These are phyloP conservation scores for Platichthys flesus DNA, from an alignment of 2,113 vertebrate species.

Conservation along the genomic window DNA sequence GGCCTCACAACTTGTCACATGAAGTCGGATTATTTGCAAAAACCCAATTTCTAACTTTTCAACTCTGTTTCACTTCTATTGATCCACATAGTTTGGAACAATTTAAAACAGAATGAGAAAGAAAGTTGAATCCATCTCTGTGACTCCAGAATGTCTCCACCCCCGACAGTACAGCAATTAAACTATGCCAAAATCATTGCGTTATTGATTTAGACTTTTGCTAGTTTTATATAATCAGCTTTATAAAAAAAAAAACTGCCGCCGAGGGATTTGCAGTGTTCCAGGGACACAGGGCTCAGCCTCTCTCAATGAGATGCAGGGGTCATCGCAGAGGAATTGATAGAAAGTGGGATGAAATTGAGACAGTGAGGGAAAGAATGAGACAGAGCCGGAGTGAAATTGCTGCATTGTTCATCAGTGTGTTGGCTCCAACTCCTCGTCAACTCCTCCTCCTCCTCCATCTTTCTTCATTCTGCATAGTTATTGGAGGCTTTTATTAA, in stretches of 20 bases:
- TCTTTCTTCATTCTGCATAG: constrained; percentile 70
- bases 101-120: constrained; percentile 23
- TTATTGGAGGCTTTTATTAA: constrained; percentile 79
- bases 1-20: not conserved
- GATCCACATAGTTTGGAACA: not conserved
- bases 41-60: not conserved
- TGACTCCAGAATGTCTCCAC: constrained; percentile 1
- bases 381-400: constrained; percentile 48
- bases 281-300: constrained; percentile 32
- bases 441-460: constrained; percentile 60
- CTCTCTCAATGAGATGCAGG: constrained; percentile 46
- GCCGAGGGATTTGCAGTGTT: constrained; percentile 19
- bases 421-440: constrained; percentile 62
- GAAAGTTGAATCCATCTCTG: constrained; percentile 23
- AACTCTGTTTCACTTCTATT: not conserved
- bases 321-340: constrained; percentile 61
- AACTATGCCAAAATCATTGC: constrained; percentile 29
- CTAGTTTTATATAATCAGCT: constrained; percentile 28
- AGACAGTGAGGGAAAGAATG: constrained; percentile 45
- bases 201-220: constrained; percentile 48
- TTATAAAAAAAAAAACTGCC: constrained; percentile 28
- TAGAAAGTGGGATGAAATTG: constrained; percentile 65
- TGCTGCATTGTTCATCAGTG: constrained; percentile 65
- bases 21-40: not conserved
- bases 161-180: constrained; percentile 19